Evolutionary conservation across 2,888 invertebrate species (phyloP).

Genomic region (Teleogryllus oceanicus): DNA sequence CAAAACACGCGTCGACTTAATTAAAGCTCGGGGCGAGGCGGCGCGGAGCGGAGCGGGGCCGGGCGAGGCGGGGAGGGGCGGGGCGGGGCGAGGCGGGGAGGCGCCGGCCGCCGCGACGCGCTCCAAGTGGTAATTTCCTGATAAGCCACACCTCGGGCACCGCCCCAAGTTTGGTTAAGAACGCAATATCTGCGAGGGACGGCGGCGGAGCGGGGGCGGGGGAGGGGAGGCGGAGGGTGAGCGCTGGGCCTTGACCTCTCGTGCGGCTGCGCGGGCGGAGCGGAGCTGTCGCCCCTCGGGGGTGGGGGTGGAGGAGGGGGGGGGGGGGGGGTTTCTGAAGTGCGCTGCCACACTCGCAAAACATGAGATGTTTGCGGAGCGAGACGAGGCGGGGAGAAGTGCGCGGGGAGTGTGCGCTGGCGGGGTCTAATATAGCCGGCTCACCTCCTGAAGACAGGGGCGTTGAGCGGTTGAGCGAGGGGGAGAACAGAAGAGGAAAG

Average conservation of each 20-base stretch:
- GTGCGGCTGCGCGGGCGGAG: too few species aligned
- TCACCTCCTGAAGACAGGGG: too few species aligned
- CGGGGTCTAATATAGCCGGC: too few species aligned
- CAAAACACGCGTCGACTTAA: conserved; percentile 45
- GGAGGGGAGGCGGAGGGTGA: background rate
- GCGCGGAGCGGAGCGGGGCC: background rate
- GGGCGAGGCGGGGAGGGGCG: background rate
- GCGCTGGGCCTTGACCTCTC: too few species aligned
- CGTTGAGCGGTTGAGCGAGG: too few species aligned
- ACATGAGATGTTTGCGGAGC: too few species aligned
- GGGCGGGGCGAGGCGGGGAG: background rate
- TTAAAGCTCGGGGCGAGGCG: conserved; percentile 40
- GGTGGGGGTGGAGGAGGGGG: background rate
- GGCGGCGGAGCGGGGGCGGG: background rate
- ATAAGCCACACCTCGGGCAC: conserved; percentile 41
- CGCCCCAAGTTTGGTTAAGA: conserved; percentile 32
- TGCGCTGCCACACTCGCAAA: too few species aligned
- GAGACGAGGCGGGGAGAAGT: too few species aligned
- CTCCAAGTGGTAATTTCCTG: conserved; percentile 47
- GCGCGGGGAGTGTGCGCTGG: too few species aligned
- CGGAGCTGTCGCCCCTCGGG: too few species aligned
- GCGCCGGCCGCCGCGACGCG: background rate
- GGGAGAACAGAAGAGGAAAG: too few species aligned
- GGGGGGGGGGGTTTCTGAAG: background rate
- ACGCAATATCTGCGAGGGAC: conserved; percentile 32